phyloP scores from a whole-genome alignment of 1,140 invertebrate species.

The Drosophila miranda region DNA sequence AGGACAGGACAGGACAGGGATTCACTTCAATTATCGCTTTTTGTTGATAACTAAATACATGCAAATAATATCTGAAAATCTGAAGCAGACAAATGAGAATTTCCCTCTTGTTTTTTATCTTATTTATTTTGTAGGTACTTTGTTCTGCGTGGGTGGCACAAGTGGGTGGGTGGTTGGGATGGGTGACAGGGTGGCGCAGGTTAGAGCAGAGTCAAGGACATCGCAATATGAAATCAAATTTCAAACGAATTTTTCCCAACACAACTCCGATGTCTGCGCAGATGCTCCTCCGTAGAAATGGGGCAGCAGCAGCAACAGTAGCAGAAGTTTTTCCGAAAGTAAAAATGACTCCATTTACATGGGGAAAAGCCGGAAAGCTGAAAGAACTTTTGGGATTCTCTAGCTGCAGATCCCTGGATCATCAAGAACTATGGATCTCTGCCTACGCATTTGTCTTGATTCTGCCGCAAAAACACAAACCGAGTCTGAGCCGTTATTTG shows the following conservation, averaged over 20 bases:
- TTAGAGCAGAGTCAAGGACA: slow-evolving; percentile 18
- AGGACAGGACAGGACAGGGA: background rate
- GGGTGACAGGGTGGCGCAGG: too few species aligned
- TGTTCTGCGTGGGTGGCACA: slow-evolving; percentile 5
- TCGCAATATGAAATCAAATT: slow-evolving; percentile 26
- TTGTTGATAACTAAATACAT: slow-evolving; percentile 21
- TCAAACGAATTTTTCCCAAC: slow-evolving; percentile 26
- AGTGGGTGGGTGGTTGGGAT: too few species aligned
- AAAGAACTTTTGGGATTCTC: background rate
- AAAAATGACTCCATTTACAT: background rate
- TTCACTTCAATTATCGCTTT: slow-evolving; percentile 45
- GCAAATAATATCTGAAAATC: slow-evolving; percentile 29
- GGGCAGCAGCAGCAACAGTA: too few species aligned
- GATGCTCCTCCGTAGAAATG: too few species aligned
- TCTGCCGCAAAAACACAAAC: too few species aligned
- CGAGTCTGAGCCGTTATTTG: slow-evolving; percentile 2
- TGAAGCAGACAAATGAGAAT: slow-evolving; percentile 29
- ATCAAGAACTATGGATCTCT: background rate
- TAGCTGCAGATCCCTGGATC: background rate
- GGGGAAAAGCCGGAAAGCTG: slow-evolving; percentile 4
- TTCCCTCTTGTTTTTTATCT: background rate
- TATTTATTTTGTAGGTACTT: background rate
- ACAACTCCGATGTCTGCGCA: background rate
- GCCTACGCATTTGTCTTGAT: too few species aligned
- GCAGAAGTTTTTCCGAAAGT: background rate